Conservation (phyloP, 2,797 vertebrate genomes). For the Acanthis flammea region DNA sequence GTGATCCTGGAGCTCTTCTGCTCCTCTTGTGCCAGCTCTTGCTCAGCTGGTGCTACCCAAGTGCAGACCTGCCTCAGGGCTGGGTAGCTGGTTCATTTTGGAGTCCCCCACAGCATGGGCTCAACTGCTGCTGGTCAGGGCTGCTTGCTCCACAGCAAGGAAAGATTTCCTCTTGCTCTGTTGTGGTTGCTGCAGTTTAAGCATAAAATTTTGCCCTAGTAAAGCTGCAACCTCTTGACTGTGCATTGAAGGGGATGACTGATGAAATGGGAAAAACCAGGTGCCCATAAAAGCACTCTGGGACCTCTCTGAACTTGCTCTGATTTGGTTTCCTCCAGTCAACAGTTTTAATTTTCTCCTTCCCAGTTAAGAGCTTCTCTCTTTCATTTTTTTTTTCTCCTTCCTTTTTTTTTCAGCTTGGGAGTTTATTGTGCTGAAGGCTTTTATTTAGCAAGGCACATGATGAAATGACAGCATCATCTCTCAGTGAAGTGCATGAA, state of each 20-base stretch:
- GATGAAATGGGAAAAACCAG: background rate
- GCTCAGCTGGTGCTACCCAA: background rate
- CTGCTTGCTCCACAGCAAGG: background rate
- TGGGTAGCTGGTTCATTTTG: background rate
- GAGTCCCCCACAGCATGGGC: background rate
- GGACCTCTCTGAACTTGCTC: background rate
- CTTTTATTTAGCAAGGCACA: slow-evolving; percentile 5
- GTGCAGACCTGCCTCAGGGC: background rate
- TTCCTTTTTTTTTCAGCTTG: background rate
- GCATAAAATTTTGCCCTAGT: background rate
- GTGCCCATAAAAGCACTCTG: background rate
- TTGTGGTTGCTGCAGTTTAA: background rate
- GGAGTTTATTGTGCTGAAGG: background rate
- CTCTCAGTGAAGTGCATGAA: background rate
- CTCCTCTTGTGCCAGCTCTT: background rate
- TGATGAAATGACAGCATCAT: background rate
- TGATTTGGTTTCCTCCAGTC: background rate
- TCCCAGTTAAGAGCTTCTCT: background rate
- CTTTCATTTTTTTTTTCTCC: background rate
- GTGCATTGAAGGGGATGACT: background rate
- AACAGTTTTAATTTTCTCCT: background rate
- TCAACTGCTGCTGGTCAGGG: background rate
- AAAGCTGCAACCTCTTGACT: background rate
- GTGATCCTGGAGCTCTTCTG: background rate
- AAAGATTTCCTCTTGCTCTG: background rate